phyloP scores from a whole-genome alignment of 1,140 invertebrate species.

The Drosophila fuyamai region DNA sequence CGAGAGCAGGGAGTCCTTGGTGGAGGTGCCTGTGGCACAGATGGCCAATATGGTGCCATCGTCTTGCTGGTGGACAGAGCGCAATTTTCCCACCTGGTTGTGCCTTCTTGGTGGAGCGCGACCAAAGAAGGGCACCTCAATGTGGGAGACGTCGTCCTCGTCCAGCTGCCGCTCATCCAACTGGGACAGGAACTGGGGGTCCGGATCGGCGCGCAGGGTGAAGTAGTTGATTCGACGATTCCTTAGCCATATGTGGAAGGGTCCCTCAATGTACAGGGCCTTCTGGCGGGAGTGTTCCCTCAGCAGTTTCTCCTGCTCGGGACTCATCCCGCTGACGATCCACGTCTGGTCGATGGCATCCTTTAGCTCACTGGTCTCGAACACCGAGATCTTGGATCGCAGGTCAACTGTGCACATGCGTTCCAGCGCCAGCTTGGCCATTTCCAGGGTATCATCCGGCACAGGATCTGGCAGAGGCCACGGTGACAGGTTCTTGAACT shows the following conservation, averaged over 20 bases:
- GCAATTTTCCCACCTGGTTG: conserved; percentile 84
- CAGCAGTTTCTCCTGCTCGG: conserved; percentile 91
- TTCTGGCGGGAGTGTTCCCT: conserved; percentile 88
- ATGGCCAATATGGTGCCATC: conserved; percentile 95
- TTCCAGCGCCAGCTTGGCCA: conserved; percentile 94
- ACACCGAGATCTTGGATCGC: conserved; percentile 89
- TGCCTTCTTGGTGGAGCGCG: conserved; percentile 60
- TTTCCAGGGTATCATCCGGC: conserved; percentile 90
- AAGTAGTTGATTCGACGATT: conserved; percentile 93
- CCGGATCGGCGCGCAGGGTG: conserved; percentile 90
- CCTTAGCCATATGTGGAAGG: conserved; percentile 92
- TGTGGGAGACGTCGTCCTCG: conserved; percentile 88
- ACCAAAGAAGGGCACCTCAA: conserved; percentile 87
- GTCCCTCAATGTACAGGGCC: conserved; percentile 95
- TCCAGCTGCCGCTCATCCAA: conserved; percentile 67
- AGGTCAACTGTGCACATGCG: conserved; percentile 95
- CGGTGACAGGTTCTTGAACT: conserved; percentile 96
- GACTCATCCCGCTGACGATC: conserved; percentile 96
- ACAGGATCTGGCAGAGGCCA: conserved; percentile 92
- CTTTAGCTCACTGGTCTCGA: conserved; percentile 89
- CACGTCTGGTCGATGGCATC: conserved; percentile 95
- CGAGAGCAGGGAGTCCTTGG: conserved; percentile 94
- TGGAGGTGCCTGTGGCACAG: conserved; percentile 94
- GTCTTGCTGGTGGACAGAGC: conserved; percentile 95
- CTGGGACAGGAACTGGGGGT: conserved; percentile 67